Evolutionary conservation across 2,113 vertebrate species (phyloP), one percentile per base, ranked within the genome.

Genomic region (Malurus cyaneus): DNA sequence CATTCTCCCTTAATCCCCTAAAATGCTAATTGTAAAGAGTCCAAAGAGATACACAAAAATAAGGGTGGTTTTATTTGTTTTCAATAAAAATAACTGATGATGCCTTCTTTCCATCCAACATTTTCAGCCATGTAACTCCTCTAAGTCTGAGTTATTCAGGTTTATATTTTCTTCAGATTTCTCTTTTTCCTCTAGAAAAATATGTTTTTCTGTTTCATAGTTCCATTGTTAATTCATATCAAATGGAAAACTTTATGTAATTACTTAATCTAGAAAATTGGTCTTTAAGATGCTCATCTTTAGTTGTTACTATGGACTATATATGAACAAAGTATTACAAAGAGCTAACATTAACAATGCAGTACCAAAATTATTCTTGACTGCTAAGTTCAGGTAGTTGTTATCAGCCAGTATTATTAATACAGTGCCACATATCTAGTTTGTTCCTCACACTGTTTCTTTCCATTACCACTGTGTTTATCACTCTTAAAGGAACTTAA

Each of bases 111-210:
- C 29, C 13, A 44, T 53, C 39, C 28, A 53, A 7, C 7, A 5
- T 80, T 49, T 49, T 49, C 47, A 23, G 11, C 24, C 5, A 20
- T 61, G 44, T 66, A 71, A 49, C 2, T 53, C 9, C 15, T 64
- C 28, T 50, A 2, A 42, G 11, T n/a, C 31, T 42, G 18, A 56
- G 3, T 24, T 57, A 26, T 64, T 54, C 8, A 39, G 7, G 5
- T 49, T 53, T 44, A 19, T 47, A 7, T 13, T 25, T 62, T 44
- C 39, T 25, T 15, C 1, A 5, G 3, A 0, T 0, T 6, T 32
- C 53, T 54, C 46, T 39, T 49, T n/a, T 36, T 67, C 9, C 8
- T 28, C 20, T n/a, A 26, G 36, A 47, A 59, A 77, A 67, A 28
- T 6, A 18, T 16, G 5, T 9, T 61, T 28, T 66, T 66, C 24